Evolutionary conservation across 1,140 invertebrate species (phyloP).

Genomic region (Pseudoatta argentina): DNA sequence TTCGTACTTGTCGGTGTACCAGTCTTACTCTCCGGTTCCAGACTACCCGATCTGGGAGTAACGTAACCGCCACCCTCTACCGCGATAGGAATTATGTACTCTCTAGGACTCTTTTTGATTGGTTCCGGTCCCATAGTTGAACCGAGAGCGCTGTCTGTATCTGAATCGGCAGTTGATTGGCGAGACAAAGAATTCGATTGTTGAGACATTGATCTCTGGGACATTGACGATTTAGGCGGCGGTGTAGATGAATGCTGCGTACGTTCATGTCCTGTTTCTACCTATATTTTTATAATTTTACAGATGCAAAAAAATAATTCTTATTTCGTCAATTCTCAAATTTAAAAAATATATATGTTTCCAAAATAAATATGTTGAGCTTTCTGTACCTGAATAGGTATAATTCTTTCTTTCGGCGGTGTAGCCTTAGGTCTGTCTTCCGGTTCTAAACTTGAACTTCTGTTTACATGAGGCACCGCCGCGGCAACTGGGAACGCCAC

Average conservation of each 20-base stretch:
- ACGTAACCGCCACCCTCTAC: conserved; percentile 95
- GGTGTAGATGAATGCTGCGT: conserved; percentile 75
- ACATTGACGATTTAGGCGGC: conserved; percentile 85
- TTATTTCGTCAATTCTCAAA: neutral
- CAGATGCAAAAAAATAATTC: neutral
- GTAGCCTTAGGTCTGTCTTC: conserved; percentile 76
- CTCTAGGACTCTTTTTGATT: conserved; percentile 94
- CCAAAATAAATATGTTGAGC: neutral
- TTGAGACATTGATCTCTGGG: conserved; percentile 84
- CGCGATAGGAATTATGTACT: conserved; percentile 96
- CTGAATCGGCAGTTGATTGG: conserved; percentile 90
- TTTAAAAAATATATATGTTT: neutral
- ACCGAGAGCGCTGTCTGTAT: conserved; percentile 87
- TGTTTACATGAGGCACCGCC: conserved; percentile 76
- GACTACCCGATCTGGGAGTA: conserved; percentile 91
- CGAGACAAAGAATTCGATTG: conserved; percentile 87
- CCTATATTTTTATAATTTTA: conserved; percentile 51
- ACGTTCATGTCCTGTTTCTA: conserved; percentile 73
- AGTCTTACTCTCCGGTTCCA: conserved; percentile 90
- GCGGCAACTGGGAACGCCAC: conserved; percentile 87
- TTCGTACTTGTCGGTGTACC: conserved; percentile 84
- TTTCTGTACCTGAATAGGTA: conserved; percentile 86
- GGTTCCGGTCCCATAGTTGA: conserved; percentile 89
- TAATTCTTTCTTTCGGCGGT: conserved; percentile 87
- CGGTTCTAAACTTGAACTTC: conserved; percentile 85